phyloP scores from a whole-genome alignment of 2,797 vertebrate genomes.

The Scyliorhinus canicula region DNA sequence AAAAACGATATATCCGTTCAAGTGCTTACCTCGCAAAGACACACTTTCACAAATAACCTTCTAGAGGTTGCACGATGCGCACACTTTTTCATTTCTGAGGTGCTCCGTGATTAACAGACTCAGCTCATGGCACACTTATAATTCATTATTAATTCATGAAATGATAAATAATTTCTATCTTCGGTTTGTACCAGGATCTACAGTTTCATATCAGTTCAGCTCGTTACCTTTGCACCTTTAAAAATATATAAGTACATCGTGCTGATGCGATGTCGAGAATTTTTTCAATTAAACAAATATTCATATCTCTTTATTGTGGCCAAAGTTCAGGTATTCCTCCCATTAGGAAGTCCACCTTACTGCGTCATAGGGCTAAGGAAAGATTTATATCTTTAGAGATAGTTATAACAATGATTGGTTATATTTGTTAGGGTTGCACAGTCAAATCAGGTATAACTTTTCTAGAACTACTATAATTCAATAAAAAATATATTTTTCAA shows the following conservation, averaged over 20 bases:
- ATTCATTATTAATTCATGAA: conserved; percentile 27
- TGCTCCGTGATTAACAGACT: neutral
- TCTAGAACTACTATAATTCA: neutral
- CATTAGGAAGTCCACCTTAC: neutral
- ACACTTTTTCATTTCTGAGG: neutral
- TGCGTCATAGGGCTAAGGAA: neutral
- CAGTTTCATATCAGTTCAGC: neutral
- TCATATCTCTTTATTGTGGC: neutral
- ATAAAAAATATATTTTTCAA: neutral
- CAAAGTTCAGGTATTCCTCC: neutral
- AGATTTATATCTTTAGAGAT: neutral
- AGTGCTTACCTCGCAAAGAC: neutral
- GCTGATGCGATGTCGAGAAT: neutral
- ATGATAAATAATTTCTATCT: conserved; percentile 19
- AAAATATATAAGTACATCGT: neutral
- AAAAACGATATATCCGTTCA: neutral
- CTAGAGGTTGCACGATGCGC: too few relatives aligned
- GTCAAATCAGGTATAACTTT: neutral
- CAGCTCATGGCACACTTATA: neutral
- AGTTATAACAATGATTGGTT: neutral
- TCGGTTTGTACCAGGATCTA: neutral
- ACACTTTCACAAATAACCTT: neutral
- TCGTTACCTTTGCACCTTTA: neutral
- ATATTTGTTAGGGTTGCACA: neutral
- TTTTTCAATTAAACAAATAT: neutral